Percentiles rank a stretch among this genome's conserved stretches.
Conservation (phyloP, 2,113 vertebrate species). For the Cyanoderma ruficeps region DNA sequence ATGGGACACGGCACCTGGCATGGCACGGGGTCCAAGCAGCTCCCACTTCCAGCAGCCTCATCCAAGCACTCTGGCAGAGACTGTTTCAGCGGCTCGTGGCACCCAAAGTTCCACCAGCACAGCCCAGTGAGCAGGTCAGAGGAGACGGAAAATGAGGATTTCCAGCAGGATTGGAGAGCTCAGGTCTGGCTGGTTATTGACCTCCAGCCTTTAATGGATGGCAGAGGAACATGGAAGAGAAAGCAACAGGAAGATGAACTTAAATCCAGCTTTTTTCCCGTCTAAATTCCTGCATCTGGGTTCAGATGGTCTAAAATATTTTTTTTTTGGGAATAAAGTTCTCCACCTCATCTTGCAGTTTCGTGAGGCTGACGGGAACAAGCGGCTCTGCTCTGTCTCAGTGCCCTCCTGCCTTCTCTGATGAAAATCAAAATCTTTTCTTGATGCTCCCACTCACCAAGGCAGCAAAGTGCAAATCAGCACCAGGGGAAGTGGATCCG, state of each 20-base stretch:
- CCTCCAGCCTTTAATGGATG: background rate
- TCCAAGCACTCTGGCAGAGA: background rate
- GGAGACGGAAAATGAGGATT: background rate
- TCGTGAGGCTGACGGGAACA: background rate
- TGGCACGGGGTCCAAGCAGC: background rate
- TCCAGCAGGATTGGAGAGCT: background rate
- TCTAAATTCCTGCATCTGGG: background rate
- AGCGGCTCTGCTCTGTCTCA: background rate
- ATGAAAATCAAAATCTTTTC: background rate
- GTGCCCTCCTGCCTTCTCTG: background rate
- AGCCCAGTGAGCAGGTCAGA: background rate
- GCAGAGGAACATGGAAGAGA: background rate
- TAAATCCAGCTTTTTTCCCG: background rate
- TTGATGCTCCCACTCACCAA: background rate
- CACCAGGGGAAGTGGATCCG: conserved; percentile 13
- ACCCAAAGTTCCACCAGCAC: background rate
- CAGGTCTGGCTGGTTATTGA: background rate
- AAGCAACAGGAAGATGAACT: background rate
- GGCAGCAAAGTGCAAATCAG: background rate
- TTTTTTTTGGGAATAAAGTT: background rate
- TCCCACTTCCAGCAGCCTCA: background rate
- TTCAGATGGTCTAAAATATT: background rate
- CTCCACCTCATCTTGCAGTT: background rate
- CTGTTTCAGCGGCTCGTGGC: background rate
- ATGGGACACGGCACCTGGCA: background rate